Conservation (phyloP, 1,140 invertebrate genomes). For the Drosophila nigrodunni region DNA sequence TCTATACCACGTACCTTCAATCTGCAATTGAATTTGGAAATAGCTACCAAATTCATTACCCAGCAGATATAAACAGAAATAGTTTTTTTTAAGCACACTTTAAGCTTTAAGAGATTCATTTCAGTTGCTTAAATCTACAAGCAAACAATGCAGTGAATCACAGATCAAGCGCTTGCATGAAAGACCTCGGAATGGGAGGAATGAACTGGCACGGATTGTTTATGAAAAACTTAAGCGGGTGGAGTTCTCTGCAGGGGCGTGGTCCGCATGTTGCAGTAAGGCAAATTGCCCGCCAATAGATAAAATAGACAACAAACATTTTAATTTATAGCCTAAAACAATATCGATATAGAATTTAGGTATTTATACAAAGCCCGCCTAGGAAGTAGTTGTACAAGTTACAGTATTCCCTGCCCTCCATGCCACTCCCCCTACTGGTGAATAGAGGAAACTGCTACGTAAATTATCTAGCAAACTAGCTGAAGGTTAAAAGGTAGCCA, state of each 20-base stretch:
- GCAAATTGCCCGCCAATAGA: conserved; percentile 35
- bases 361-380: conserved; percentile 30
- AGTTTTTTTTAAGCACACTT: background rate
- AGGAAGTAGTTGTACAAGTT: background rate
- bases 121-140: background rate
- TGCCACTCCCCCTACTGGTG: too few species aligned
- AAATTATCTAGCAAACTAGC: conserved; percentile 15
- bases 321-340: conserved; percentile 46
- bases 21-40: too few species aligned
- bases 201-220: conserved; percentile 35
- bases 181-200: conserved; percentile 8
- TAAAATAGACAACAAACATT: conserved; percentile 46
- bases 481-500: conserved; percentile 20
- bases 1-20: too few species aligned
- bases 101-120: background rate
- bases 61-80: background rate
- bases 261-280: conserved; percentile 15
- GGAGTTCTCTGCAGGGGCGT: conserved; percentile 22
- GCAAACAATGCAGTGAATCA: background rate
- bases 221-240: conserved; percentile 23
- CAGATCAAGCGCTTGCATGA: background rate
- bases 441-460: conserved; percentile 8
- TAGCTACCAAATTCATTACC: too few species aligned
- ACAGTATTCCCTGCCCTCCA: too few species aligned
- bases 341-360: conserved; percentile 16